phyloP scores from a whole-genome alignment of 1,140 invertebrate species.

The Hirudo medicinalis region DNA sequence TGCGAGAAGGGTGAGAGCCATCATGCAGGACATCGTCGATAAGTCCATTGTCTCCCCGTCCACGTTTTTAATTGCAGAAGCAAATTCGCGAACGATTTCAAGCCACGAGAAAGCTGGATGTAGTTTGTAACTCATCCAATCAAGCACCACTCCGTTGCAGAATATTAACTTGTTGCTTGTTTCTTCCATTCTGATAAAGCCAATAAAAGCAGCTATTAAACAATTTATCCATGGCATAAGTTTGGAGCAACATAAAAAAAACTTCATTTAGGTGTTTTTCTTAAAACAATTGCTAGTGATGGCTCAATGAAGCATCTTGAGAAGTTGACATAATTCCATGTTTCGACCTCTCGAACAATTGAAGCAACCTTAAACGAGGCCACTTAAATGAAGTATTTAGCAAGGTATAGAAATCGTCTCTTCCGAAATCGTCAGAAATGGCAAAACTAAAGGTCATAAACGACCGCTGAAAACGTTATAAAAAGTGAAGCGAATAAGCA shows the following conservation, averaged over 20 bases:
- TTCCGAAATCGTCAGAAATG: no score
- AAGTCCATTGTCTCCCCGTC: conserved; percentile 2
- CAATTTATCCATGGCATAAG: neutral
- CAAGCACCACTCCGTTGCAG: conserved; percentile 2
- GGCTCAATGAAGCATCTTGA: no score
- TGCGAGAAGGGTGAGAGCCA: neutral
- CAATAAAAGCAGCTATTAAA: neutral
- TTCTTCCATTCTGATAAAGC: neutral
- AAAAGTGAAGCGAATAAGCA: no score
- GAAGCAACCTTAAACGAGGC: no score
- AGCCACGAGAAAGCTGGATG: neutral
- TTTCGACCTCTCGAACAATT: no score
- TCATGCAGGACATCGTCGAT: conserved; percentile 2
- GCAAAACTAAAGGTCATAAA: no score
- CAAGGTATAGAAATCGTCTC: no score
- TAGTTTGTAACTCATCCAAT: neutral
- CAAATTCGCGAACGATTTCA: neutral
- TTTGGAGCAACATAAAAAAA: no score
- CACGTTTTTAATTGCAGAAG: neutral
- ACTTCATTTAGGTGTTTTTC: no score
- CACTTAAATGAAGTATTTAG: no score
- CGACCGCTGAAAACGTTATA: no score
- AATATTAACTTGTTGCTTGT: neutral
- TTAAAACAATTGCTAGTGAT: neutral
- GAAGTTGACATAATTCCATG: no score